phyloP scores from a whole-genome alignment of 1,140 invertebrate species.

The Trichoplusia ni region DNA sequence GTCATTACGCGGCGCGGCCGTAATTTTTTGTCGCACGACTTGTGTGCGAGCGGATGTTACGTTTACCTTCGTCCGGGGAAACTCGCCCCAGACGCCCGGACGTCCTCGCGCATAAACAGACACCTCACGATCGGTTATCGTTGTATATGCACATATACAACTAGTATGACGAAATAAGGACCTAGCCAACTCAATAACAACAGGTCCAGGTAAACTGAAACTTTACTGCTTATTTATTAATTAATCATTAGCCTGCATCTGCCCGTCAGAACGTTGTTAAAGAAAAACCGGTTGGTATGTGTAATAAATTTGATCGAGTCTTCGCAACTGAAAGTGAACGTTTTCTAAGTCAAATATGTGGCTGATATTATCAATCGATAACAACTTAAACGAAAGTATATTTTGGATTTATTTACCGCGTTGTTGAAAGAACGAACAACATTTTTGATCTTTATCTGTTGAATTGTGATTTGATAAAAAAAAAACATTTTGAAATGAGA shows the following conservation, averaged over 20 bases:
- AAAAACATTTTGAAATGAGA: no score
- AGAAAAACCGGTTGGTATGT: not conserved
- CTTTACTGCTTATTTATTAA: not conserved
- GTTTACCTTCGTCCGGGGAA: constrained; percentile 14
- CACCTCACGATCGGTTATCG: not conserved
- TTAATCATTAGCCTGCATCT: not conserved
- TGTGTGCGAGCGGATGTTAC: constrained; percentile 13
- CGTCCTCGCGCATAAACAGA: constrained; percentile 19
- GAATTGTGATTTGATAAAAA: no score
- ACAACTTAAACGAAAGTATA: no score
- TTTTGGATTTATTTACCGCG: no score
- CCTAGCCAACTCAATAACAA: not conserved
- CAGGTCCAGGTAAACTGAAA: not conserved
- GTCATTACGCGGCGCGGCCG: no score
- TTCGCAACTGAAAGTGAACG: not conserved
- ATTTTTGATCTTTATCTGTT: no score
- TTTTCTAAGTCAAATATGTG: no score
- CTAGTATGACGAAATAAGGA: not conserved
- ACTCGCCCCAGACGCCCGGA: constrained; percentile 9
- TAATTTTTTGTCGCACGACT: constrained; percentile 15
- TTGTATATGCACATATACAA: not conserved
- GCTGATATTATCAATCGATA: no score
- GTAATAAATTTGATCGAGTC: not conserved
- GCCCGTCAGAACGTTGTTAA: not conserved
- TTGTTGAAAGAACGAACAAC: no score